These are phyloP conservation scores for Terebella lapidaria DNA, from an alignment of 2,888 invertebrate species.

Conservation along the genomic window DNA sequence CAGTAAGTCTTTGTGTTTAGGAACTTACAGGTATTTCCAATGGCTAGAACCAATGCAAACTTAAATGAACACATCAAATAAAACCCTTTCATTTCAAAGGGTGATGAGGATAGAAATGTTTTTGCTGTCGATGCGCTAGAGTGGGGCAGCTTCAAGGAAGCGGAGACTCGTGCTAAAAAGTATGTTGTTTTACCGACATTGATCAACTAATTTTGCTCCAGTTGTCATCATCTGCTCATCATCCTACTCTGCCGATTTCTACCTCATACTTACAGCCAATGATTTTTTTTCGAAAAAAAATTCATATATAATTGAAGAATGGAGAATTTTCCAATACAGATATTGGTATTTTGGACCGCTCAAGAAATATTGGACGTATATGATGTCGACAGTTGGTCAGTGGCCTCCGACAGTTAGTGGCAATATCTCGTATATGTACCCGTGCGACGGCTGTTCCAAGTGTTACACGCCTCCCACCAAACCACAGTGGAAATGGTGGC, in stretches of 20 bases:
- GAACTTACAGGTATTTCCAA: too few relatives aligned
- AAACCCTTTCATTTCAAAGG: constrained; percentile 8
- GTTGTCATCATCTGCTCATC: too few relatives aligned
- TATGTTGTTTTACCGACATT: too few relatives aligned
- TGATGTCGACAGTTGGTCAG: constrained; percentile 57
- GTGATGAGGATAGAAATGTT: constrained; percentile 63
- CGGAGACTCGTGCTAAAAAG: constrained; percentile 67
- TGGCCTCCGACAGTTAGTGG: constrained; percentile 60
- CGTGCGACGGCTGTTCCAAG: constrained; percentile 76
- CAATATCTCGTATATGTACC: constrained; percentile 69
- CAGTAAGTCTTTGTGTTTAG: background rate
- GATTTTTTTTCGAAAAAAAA: constrained; percentile 4
- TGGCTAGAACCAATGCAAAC: too few relatives aligned
- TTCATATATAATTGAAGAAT: background rate
- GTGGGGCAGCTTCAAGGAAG: constrained; percentile 83
- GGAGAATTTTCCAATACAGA: constrained; percentile 27
- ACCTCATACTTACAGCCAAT: too few relatives aligned
- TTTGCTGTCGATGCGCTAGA: constrained; percentile 75
- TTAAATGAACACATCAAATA: too few relatives aligned
- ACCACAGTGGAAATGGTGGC: constrained; percentile 55
- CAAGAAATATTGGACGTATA: constrained; percentile 70
- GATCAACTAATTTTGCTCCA: too few relatives aligned
- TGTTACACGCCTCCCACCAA: constrained; percentile 55
- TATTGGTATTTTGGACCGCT: constrained; percentile 85
- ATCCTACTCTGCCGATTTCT: too few relatives aligned